Conservation (phyloP, 30 jellyfish, hydroid and myxozoan species). For the Nemopilema nomurai region DNA sequence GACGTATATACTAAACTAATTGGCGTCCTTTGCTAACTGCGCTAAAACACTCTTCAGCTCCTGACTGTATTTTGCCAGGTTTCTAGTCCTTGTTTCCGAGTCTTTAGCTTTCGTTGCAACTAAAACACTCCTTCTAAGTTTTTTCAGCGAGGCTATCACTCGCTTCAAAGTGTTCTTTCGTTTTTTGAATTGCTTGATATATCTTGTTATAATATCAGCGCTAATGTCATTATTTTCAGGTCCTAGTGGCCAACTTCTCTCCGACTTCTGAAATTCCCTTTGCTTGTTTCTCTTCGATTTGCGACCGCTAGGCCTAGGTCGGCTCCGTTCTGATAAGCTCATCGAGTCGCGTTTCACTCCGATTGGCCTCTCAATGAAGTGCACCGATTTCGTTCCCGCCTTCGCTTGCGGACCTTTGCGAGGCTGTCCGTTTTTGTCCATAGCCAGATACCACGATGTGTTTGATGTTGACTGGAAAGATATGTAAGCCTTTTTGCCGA, state of each 20-base stretch:
- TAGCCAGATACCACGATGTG: slow-evolving; percentile 69
- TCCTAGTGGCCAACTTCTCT: slow-evolving; percentile 43
- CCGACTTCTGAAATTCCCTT: slow-evolving; percentile 37
- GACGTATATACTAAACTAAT: neutral
- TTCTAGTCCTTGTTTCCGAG: slow-evolving; percentile 44
- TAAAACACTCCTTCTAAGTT: slow-evolving; percentile 12
- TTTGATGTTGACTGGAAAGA: slow-evolving; percentile 42
- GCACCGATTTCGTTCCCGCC: slow-evolving; percentile 14
- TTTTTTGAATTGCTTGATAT: slow-evolving; percentile 19
- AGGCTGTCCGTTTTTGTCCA: slow-evolving; percentile 46
- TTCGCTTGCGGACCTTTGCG: slow-evolving; percentile 32
- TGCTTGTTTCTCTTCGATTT: slow-evolving; percentile 43
- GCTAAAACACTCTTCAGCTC: slow-evolving; percentile 23
- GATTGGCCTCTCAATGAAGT: slow-evolving; percentile 63
- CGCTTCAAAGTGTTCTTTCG: slow-evolving; percentile 30
- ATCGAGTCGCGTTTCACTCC: slow-evolving; percentile 42
- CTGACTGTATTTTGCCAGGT: slow-evolving; percentile 15
- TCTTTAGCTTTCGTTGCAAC: slow-evolving; percentile 7
- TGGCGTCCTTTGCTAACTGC: slow-evolving; percentile 17
- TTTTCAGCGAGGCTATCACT: slow-evolving; percentile 18
- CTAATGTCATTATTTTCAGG: slow-evolving; percentile 11
- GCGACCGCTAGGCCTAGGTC: slow-evolving; percentile 38
- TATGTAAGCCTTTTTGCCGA: slow-evolving; percentile 55
- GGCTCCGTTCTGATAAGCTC: slow-evolving; percentile 39
- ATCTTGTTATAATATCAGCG: neutral